Percentiles rank a stretch among this genome's conserved stretches.
Evolutionary conservation across 1,140 invertebrate genomes (phyloP).

Genomic region (Hylyphantes graminicola): DNA sequence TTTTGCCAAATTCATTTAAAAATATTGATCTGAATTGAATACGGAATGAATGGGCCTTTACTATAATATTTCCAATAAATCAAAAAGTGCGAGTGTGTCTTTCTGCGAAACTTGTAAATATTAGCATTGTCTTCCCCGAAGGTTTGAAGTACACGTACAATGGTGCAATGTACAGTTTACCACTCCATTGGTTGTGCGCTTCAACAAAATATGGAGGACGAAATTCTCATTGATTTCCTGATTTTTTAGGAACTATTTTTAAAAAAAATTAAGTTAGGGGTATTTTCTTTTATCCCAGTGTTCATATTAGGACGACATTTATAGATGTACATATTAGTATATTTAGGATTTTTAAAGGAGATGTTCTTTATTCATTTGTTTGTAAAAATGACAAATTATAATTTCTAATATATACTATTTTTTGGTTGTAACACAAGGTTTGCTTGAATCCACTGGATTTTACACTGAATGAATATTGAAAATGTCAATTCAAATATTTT

Average conservation of each 20-base stretch:
- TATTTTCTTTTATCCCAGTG: constrained; percentile 20
- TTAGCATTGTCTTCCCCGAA: constrained; percentile 24
- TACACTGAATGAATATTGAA: not conserved
- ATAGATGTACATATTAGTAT: constrained; percentile 40
- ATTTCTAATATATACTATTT: constrained; percentile 31
- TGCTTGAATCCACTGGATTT: not conserved
- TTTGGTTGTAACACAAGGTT: constrained; percentile 13
- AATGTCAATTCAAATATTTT: too few species aligned
- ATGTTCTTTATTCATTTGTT: constrained; percentile 24
- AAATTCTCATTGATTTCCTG: constrained; percentile 22
- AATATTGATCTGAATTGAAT: too few species aligned
- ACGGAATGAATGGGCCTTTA: too few species aligned
- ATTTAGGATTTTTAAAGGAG: constrained; percentile 38
- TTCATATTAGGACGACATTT: constrained; percentile 11
- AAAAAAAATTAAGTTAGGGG: constrained; percentile 10
- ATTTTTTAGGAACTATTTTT: constrained; percentile 44
- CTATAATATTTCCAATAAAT: too few species aligned
- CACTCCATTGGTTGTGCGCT: constrained; percentile 10
- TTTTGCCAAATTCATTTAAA: too few species aligned
- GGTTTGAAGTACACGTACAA: constrained; percentile 3
- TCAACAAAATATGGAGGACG: constrained; percentile 1
- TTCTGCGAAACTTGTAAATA: constrained; percentile 18
- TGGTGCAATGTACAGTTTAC: constrained; percentile 10
- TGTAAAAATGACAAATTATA: constrained; percentile 35
- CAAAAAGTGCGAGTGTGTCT: too few species aligned